Evolutionary conservation across 2,113 vertebrate species (phyloP).

Genomic region (Pterophyllum scalare): DNA sequence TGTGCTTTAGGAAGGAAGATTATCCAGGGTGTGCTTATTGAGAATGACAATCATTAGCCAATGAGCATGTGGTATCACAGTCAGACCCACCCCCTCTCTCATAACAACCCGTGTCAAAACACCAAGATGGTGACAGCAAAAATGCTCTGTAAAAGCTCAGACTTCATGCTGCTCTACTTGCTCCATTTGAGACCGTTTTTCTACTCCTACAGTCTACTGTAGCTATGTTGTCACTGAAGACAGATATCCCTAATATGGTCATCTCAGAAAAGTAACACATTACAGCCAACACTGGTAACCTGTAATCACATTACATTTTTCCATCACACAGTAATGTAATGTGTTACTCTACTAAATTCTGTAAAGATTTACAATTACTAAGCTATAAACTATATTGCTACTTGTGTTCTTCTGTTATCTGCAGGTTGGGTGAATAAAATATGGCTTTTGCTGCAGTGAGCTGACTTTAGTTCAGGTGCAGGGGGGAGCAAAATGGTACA

Average conservation of each 20-base stretch:
- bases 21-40: no score
- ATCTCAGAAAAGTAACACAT: not conserved
- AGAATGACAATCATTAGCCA: no score
- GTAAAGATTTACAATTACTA: rapidly evolving
- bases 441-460: not conserved
- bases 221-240: no score
- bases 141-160: not conserved
- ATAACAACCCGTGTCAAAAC: not conserved
- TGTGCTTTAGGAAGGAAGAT: not conserved
- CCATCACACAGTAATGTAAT: no score
- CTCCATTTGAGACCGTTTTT: not conserved
- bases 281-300: not conserved
- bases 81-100: not conserved
- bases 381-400: not conserved
- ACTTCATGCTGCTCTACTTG: not conserved
- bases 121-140: not conserved
- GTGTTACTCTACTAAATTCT: not conserved
- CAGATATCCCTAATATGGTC: no score
- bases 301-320: not conserved
- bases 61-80: not conserved
- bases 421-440: not conserved
- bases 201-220: not conserved
- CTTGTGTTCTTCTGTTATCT: not conserved
- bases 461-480: not conserved
- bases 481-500: not conserved